Conservation (phyloP, 2,113 vertebrate species). For the Pogonocichla stellata region DNA sequence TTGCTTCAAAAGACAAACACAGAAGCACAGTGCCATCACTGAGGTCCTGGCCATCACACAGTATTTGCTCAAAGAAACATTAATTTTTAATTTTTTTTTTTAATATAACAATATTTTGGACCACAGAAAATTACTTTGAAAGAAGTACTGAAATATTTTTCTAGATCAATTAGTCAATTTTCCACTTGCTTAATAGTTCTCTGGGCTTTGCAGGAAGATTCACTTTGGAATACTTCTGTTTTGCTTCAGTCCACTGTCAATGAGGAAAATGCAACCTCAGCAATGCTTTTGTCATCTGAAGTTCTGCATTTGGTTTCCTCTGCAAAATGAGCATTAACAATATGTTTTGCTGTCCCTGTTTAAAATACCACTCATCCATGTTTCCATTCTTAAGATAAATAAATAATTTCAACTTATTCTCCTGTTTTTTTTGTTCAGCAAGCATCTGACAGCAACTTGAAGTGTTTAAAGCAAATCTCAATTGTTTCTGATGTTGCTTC, state of each 20-base stretch:
- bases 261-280: background rate
- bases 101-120: background rate
- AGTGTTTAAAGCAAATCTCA: background rate
- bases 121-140: background rate
- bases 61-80: background rate
- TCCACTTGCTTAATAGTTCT: background rate
- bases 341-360: background rate
- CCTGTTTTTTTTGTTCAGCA: background rate
- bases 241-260: background rate
- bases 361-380: background rate
- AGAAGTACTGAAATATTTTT: background rate
- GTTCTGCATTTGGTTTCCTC: background rate
- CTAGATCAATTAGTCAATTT: background rate
- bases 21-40: background rate
- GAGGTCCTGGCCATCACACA: background rate
- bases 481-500: background rate
- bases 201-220: background rate
- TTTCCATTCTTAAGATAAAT: background rate
- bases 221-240: background rate
- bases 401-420: background rate
- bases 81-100: background rate
- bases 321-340: background rate
- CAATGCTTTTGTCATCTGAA: background rate
- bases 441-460: background rate
- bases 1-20: background rate